These are phyloP conservation scores for Dexiosoma caninum DNA, from an alignment of 2,888 invertebrate species.

Conservation along the genomic window DNA sequence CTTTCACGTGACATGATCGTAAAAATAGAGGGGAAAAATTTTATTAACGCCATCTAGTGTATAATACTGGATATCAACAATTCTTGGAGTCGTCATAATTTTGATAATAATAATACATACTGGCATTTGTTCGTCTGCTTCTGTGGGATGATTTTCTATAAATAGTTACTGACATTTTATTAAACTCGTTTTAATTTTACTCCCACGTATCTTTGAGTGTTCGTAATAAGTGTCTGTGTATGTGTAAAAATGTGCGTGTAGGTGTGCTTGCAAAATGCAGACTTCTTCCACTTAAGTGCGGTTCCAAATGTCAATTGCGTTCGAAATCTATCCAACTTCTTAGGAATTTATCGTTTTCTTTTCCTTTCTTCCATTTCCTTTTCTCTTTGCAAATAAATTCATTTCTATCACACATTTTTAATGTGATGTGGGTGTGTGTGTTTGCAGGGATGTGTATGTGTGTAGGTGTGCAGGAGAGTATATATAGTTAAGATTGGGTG, in stretches of 20 bases:
- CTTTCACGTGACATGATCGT: too few relatives aligned
- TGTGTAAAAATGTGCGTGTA: too few relatives aligned
- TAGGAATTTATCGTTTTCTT: constrained; percentile 53
- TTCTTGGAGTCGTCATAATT: too few relatives aligned
- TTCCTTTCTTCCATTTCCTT: constrained; percentile 3
- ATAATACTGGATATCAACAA: too few relatives aligned
- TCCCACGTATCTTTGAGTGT: constrained; percentile 5
- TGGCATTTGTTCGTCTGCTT: too few relatives aligned
- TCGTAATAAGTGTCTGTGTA: neutral
- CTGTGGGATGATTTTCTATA: too few relatives aligned
- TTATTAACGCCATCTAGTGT: too few relatives aligned
- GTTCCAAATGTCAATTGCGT: constrained; percentile 68
- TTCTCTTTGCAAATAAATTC: constrained; percentile 33
- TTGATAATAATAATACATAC: too few relatives aligned
- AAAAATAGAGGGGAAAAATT: too few relatives aligned
- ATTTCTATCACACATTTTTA: constrained; percentile 51
- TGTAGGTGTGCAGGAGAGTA: too few relatives aligned
- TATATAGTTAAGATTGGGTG: neutral
- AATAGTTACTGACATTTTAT: too few relatives aligned
- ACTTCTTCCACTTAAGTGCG: constrained; percentile 64
- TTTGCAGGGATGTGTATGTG: neutral
- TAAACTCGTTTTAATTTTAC: neutral
- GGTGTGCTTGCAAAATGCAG: constrained; percentile 23
- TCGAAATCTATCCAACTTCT: constrained; percentile 63
- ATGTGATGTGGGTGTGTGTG: constrained; percentile 3